Evolutionary conservation across 2,113 vertebrate genomes (phyloP), one percentile per base, ranked within the genome.

Genomic region (Mirza zaza): DNA sequence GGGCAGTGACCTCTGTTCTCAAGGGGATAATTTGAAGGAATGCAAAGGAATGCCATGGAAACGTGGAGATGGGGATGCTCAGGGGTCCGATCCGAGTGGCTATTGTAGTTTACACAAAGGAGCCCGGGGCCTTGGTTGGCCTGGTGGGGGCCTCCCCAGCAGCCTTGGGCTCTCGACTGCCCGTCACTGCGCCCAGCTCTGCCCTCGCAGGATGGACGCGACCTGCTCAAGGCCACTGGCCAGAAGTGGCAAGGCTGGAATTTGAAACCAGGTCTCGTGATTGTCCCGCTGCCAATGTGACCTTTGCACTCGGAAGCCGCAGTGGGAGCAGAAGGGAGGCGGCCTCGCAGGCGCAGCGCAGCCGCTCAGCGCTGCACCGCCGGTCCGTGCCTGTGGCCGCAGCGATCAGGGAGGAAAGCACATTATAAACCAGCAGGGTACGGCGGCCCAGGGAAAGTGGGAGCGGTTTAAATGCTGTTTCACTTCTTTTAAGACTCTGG

Each of bases 311-410:
- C 4, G 3, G 9, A 13, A 8, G 2, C 5, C 0, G 0, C 10
- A 0, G 50, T n/a, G 57, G 2, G 0, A 5, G 73, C 71, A 21
- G 8, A 18, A 27, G 1, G 6, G 32, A 67, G 6, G 77, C 52
- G 4, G 42, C 29, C 15, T 42, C 1, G 25, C 6, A 0, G 20
- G 7, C 39, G 0, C 0, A 1, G 48, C 68, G 5, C 0, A 11
- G 48, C n/a, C 14, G 0, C 23, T 2, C 5, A 3, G 0, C 0
- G 0, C 23, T 23, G 34, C 5, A 0, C 11, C 2, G 1, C 0
- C 0, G 67, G 29, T 5, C 18, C 42, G 3, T 2, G 2, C 25
- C 86, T 68, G 14, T 39, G 1, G 50, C 42, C 29, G 73, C 36
- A 1, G 42, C 34, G 8, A 17, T 45, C 1, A 34, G 55, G 29